Conservation (phyloP, 92 coral and sea anemone species). For the Phenganax subtilis region DNA sequence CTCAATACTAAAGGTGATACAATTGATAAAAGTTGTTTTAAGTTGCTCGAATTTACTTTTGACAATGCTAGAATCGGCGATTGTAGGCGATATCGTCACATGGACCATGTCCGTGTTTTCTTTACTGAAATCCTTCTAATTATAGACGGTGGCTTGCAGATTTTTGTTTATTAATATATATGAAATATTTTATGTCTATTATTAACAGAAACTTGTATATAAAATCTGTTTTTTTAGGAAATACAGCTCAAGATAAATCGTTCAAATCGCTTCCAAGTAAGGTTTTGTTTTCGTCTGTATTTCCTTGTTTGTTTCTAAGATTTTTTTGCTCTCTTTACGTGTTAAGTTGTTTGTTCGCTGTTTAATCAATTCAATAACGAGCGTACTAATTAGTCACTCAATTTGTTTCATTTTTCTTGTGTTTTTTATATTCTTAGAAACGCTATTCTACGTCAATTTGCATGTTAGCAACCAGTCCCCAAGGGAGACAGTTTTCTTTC, state of each 20-base stretch:
- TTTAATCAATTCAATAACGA: not conserved
- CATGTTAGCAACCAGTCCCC: constrained; percentile 42
- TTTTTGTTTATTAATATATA: no score
- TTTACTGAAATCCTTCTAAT: no score
- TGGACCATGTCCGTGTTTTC: no score
- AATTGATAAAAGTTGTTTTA: not conserved
- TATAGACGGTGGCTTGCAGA: no score
- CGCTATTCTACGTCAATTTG: constrained; percentile 31
- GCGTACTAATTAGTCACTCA: not conserved
- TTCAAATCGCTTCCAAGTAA: constrained; percentile 27
- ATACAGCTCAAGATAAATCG: not conserved
- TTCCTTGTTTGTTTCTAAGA: not conserved
- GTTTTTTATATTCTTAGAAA: not conserved
- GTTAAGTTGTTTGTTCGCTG: not conserved
- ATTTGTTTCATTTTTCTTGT: not conserved
- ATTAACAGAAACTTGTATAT: no score
- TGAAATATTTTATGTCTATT: no score
- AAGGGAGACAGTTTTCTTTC: constrained; percentile 26
- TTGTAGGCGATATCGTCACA: no score
- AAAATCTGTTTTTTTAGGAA: not conserved
- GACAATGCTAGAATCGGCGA: no score
- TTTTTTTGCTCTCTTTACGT: not conserved
- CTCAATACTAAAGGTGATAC: constrained; percentile 25
- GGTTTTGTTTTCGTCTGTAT: not conserved
- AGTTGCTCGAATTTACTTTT: no score